Evolutionary conservation across 2,113 vertebrate genomes (phyloP), one percentile per base, ranked within the genome.

Genomic region (Sceloporus tristichus): DNA sequence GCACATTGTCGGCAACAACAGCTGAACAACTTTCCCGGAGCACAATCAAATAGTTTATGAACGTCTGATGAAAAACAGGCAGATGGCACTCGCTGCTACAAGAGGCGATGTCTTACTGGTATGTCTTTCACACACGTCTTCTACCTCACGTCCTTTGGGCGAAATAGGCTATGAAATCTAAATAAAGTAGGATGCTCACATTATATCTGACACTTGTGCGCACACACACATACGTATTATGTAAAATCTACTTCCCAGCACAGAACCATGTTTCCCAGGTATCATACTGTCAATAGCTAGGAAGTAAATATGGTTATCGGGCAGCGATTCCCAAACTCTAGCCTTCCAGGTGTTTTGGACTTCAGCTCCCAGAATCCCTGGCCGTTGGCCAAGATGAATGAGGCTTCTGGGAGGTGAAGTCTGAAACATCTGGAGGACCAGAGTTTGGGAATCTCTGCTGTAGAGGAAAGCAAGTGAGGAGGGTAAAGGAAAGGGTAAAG

Each of bases 161-260:
- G 54, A 40, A n/a, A 18, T 16, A 16, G 65, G 14, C 16, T 25
- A 38, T 16, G 34, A 23, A 53, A 73, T 2, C 29, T 54, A 70
- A 84, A 84, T 82, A 68, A 87, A 1, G n/a, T 10, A 29, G 8
- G n/a, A 16, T n/a, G 78, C 9, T 54, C 54, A 79, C 54, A 48
- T 79, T 54, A 54, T 56, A 14, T 6, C 48, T 7, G 48, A 48
- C 48, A 48, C 48, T 48, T 34, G 34, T 34, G 34, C 13, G 0
- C 78, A 56, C 27, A 9, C 16, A 18, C n/a, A 79, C 7, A n/a
- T 59, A 11, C 34, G 27, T 2, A 71, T 16, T 65, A 81, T 34
- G 34, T 34, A 34, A 34, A 34, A 34, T 74, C 9, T 62, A 27
- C 79, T 90, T 42, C 79, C 92, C 78, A 89, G 80, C 93, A 65